phyloP scores from a whole-genome alignment of 2,797 vertebrate genomes.

The Peromyscus eremicus region DNA sequence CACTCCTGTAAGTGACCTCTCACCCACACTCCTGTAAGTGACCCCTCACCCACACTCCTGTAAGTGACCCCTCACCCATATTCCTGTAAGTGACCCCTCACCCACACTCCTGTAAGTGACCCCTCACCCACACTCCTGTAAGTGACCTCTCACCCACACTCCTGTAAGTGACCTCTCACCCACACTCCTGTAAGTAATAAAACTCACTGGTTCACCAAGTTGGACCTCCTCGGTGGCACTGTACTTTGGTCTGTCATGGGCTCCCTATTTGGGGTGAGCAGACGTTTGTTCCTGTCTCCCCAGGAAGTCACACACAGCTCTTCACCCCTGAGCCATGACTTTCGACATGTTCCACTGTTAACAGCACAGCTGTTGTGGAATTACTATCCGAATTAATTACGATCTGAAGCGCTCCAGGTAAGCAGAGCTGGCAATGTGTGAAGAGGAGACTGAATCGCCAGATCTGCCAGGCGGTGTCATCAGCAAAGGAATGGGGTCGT shows the following conservation, averaged over 20 bases:
- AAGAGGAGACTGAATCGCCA: not conserved
- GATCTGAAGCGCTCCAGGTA: not conserved
- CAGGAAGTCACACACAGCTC: not conserved
- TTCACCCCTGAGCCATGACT: not conserved
- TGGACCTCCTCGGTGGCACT: not conserved
- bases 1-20: not conserved
- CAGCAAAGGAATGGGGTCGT: not conserved
- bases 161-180: not conserved
- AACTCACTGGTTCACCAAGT: not conserved
- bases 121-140: not conserved
- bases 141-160: not conserved
- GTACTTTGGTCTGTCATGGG: not conserved
- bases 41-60: not conserved
- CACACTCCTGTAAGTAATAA: not conserved
- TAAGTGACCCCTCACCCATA: not conserved
- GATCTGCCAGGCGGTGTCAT: not conserved
- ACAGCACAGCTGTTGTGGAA: not conserved
- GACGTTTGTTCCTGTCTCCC: not conserved
- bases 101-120: not conserved
- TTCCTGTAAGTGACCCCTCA: not conserved
- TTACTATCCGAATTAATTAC: too few species aligned
- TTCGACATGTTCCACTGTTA: not conserved
- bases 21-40: not conserved
- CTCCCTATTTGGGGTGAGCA: not conserved
- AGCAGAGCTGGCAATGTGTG: not conserved